phyloP scores from a whole-genome alignment of 2,797 vertebrate genomes.

The Etheostoma perlongum region DNA sequence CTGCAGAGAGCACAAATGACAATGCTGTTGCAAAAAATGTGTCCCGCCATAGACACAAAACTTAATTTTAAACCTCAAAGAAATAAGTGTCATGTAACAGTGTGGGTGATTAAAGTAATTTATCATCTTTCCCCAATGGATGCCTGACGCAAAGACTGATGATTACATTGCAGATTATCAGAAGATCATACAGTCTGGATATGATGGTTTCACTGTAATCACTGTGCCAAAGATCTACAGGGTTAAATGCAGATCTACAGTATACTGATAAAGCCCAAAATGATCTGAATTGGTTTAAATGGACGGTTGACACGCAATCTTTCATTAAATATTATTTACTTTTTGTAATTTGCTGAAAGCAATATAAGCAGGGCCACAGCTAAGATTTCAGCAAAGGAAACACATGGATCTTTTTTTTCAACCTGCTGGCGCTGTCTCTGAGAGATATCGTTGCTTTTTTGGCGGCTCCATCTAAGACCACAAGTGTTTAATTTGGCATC shows the following conservation, averaged over 20 bases:
- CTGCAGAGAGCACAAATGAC: constrained; percentile 78
- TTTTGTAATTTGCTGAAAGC: constrained; percentile 25
- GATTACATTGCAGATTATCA: constrained; percentile 52
- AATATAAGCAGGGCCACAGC: constrained; percentile 22
- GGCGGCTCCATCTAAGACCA: constrained; percentile 63
- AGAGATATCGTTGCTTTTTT: constrained; percentile 63
- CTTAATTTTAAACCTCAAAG: constrained; percentile 29
- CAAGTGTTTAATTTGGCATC: constrained; percentile 80
- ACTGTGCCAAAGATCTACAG: constrained; percentile 38
- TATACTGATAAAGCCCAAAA: constrained; percentile 27
- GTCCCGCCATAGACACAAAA: not conserved
- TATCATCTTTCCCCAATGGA: constrained; percentile 60
- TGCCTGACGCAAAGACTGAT: constrained; percentile 36
- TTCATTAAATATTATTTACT: constrained; percentile 18
- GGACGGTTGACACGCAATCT: constrained; percentile 48
- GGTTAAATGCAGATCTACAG: constrained; percentile 33
- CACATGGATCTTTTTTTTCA: constrained; percentile 35
- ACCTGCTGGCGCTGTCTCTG: constrained; percentile 64
- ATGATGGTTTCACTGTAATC: constrained; percentile 41
- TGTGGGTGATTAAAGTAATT: constrained; percentile 39
- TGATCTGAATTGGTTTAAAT: constrained; percentile 31
- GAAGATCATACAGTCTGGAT: constrained; percentile 48
- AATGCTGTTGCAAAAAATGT: not conserved
- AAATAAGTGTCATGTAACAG: constrained; percentile 36
- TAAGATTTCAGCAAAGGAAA: constrained; percentile 32